Evolutionary conservation across 2,113 vertebrate species (phyloP).

Genomic region (Megaceryle maxima): DNA sequence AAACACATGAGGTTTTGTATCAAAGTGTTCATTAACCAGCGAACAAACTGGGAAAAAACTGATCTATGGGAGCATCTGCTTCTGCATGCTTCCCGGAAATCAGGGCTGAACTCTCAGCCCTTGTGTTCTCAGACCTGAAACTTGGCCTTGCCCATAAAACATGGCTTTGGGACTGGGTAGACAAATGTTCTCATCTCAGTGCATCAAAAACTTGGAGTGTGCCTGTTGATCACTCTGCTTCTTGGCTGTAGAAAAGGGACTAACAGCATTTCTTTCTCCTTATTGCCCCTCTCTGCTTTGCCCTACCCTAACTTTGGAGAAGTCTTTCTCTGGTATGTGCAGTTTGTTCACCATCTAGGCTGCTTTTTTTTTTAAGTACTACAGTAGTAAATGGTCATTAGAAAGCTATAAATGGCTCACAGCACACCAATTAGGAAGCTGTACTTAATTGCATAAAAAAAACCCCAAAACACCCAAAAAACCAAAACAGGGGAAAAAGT

Average conservation of each 20-base stretch:
- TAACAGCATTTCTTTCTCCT: not conserved
- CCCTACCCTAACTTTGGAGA: not conserved
- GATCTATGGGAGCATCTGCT: not conserved
- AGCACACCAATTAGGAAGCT: too few species aligned
- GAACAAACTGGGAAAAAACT: not conserved
- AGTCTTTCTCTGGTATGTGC: not conserved
- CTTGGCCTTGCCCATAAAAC: not conserved
- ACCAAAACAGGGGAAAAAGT: not conserved
- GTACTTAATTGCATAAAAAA: too few species aligned
- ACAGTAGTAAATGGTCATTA: not conserved
- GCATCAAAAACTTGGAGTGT: accelerated
- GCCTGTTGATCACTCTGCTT: not conserved
- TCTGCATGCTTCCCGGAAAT: not conserved
- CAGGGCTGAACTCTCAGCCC: not conserved
- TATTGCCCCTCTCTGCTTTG: not conserved
- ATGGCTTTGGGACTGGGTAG: not conserved
- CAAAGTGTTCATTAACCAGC: not conserved
- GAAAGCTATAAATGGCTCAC: not conserved
- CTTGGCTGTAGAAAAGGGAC: not conserved
- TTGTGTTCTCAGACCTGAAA: not conserved
- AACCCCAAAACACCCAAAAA: not conserved
- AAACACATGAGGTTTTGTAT: not conserved
- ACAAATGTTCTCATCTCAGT: not conserved
- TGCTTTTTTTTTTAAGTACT: not conserved
- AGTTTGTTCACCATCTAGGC: not conserved